phyloP scores from a whole-genome alignment of 2,888 invertebrate species.

The Watsonalla cultraria region DNA sequence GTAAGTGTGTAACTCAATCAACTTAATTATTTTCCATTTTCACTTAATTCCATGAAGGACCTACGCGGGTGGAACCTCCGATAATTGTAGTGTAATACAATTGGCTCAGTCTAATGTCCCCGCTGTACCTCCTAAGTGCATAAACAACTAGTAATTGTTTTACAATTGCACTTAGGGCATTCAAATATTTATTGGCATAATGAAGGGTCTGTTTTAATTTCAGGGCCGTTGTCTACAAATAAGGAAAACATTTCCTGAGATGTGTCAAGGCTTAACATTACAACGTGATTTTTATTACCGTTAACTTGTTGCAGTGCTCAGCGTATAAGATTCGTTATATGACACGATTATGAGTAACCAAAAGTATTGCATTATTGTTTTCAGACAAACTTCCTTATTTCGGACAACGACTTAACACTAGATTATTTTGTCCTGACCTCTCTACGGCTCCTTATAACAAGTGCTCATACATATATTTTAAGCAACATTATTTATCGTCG shows the following conservation, averaged over 20 bases:
- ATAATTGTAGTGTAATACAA: too few species aligned
- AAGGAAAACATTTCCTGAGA: constrained; percentile 58
- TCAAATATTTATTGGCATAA: constrained; percentile 31
- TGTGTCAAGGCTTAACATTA: constrained; percentile 51
- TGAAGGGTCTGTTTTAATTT: constrained; percentile 40
- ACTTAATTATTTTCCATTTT: too few species aligned
- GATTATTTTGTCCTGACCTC: too few species aligned
- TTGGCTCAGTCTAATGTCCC: too few species aligned
- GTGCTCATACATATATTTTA: background rate
- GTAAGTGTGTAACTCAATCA: too few species aligned
- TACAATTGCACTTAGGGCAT: constrained; percentile 17
- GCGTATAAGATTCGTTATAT: constrained; percentile 8
- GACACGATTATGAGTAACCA: background rate
- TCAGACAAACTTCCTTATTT: too few species aligned
- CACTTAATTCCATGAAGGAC: too few species aligned
- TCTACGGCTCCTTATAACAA: background rate
- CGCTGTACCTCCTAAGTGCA: background rate
- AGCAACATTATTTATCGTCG: background rate
- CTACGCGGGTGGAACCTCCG: too few species aligned
- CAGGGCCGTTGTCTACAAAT: constrained; percentile 49
- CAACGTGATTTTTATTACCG: constrained; percentile 46
- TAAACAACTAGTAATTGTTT: constrained; percentile 2
- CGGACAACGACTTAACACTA: too few species aligned
- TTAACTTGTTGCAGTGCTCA: constrained; percentile 16
- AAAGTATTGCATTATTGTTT: too few species aligned